phyloP scores from a whole-genome alignment of 2,888 invertebrate genomes.

The Acanthococcus lagerstroemiae region DNA sequence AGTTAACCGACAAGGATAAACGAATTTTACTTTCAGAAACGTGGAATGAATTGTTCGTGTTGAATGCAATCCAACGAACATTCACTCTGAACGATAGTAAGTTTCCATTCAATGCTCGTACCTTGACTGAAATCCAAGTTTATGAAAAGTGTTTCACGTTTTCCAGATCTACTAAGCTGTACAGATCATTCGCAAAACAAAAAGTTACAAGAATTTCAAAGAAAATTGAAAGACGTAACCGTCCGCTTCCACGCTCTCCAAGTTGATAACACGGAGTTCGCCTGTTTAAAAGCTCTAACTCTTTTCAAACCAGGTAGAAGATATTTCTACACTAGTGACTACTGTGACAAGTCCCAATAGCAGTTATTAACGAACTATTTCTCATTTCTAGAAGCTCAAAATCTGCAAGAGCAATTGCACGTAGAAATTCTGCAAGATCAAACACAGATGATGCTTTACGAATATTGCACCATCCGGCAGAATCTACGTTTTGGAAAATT shows the following conservation, averaged over 20 bases:
- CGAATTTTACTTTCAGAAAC: conserved; percentile 61
- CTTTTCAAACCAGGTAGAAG: conserved; percentile 76
- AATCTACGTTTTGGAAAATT: conserved; percentile 60
- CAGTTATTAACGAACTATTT: not conserved
- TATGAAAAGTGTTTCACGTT: no score
- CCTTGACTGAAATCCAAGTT: not conserved
- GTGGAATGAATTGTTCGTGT: conserved; percentile 73
- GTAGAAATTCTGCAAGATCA: conserved; percentile 68
- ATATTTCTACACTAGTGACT: not conserved
- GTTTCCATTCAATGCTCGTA: not conserved
- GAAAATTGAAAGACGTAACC: conserved; percentile 53
- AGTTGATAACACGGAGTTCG: conserved; percentile 72
- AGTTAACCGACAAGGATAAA: conserved; percentile 53
- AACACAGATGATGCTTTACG: conserved; percentile 63
- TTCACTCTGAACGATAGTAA: conserved; percentile 63
- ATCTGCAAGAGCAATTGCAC: conserved; percentile 50
- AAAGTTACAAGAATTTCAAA: conserved; percentile 18
- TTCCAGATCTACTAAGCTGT: conserved; percentile 3
- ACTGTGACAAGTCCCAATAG: not conserved
- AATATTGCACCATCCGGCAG: conserved; percentile 50
- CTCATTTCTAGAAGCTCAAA: conserved; percentile 49
- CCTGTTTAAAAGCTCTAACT: conserved; percentile 71
- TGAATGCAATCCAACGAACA: conserved; percentile 73
- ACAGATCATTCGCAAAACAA: conserved; percentile 1
- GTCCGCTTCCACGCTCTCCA: conserved; percentile 54